phyloP scores from a whole-genome alignment of 1,140 invertebrate genomes.

The Eriocheir sinensis region DNA sequence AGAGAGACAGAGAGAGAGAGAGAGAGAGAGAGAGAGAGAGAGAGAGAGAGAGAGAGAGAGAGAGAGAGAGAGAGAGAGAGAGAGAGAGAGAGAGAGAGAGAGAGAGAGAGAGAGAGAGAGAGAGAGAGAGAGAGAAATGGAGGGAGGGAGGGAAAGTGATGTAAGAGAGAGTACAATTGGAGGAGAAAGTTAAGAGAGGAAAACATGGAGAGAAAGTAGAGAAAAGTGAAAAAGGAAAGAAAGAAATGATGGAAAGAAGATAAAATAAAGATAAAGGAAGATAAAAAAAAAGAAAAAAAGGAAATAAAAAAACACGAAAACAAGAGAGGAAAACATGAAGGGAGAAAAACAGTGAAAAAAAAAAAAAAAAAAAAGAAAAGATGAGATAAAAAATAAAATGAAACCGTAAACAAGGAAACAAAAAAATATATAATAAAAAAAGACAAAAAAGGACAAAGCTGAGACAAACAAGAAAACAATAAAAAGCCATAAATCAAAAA shows the following conservation, averaged over 20 bases:
- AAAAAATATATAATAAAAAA: too few relatives aligned
- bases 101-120: too few relatives aligned
- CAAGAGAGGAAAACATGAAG: background rate
- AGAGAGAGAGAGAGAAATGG: too few relatives aligned
- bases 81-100: too few relatives aligned
- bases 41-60: background rate
- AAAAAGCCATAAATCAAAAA: too few relatives aligned
- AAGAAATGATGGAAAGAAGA: background rate
- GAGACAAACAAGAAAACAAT: background rate
- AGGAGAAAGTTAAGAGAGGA: too few relatives aligned
- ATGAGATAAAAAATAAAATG: too few relatives aligned
- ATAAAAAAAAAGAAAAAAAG: background rate
- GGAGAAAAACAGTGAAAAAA: background rate
- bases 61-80: too few relatives aligned
- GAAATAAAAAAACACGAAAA: background rate
- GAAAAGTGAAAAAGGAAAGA: background rate
- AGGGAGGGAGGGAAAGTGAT: too few relatives aligned
- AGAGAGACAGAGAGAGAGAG: background rate
- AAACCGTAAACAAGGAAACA: background rate
- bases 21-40: background rate
- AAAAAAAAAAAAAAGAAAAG: too few relatives aligned
- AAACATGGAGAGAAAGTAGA: background rate
- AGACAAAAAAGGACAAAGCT: background rate
- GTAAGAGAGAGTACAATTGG: too few relatives aligned
- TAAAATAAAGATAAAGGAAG: background rate